Conservation (phyloP, 1,140 invertebrate genomes). For the Drosophila suzukii region DNA sequence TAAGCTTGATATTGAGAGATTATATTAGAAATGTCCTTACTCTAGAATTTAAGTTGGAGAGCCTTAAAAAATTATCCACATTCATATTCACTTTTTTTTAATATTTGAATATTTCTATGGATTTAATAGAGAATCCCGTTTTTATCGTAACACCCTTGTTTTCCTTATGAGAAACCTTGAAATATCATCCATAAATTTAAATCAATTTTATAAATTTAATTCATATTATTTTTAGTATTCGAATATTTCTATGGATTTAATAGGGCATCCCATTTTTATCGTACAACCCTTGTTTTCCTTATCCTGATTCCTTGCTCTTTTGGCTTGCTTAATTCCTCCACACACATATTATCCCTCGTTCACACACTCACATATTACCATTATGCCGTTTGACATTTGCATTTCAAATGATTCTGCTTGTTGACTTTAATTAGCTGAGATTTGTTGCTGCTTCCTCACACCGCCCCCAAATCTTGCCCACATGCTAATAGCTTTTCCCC, state of each 20-base stretch:
- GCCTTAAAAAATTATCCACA: too few species aligned
- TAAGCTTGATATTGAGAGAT: too few species aligned
- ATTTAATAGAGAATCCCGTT: too few species aligned
- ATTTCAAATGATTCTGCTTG: constrained; percentile 71
- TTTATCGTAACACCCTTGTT: too few species aligned
- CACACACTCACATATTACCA: constrained; percentile 14
- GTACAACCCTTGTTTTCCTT: background rate
- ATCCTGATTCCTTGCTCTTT: constrained; percentile 15
- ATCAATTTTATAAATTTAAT: background rate
- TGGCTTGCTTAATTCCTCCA: constrained; percentile 27
- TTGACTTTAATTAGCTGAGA: constrained; percentile 81
- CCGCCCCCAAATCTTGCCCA: background rate
- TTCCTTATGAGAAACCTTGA: too few species aligned
- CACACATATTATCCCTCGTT: constrained; percentile 16
- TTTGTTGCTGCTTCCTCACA: constrained; percentile 33
- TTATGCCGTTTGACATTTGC: constrained; percentile 70
- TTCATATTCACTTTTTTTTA: too few species aligned
- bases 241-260: background rate
- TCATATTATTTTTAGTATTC: background rate
- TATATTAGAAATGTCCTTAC: too few species aligned
- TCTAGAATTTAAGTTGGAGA: too few species aligned
- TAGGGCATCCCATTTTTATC: background rate
- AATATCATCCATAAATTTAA: background rate
- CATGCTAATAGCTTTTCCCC: constrained; percentile 42
- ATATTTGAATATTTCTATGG: too few species aligned